A percentile compares a stretch with the other conserved stretches of the same genome.
phyloP scores from a whole-genome alignment of 1,140 invertebrate species.

The Zaprionus tsacasi region DNA sequence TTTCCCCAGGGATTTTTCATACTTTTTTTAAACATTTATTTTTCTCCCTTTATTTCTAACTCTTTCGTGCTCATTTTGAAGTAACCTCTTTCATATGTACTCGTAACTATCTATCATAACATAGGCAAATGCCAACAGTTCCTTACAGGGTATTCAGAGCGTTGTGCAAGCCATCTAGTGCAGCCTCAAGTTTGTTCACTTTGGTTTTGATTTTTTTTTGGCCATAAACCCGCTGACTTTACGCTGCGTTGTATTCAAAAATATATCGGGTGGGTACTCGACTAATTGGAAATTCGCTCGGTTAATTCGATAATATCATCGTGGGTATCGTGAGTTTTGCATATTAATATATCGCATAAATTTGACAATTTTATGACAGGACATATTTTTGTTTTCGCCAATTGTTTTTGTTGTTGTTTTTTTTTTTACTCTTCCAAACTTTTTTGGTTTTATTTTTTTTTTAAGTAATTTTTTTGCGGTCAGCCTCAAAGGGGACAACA shows the following conservation, averaged over 20 bases:
- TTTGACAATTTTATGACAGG: slow-evolving; percentile 50
- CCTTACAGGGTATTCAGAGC: background rate
- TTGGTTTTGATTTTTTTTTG: slow-evolving; percentile 19
- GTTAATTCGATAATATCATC: slow-evolving; percentile 15
- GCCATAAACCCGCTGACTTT: background rate
- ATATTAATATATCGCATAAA: slow-evolving; percentile 43
- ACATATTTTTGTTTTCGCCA: slow-evolving; percentile 22
- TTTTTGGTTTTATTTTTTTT: slow-evolving; percentile 15
- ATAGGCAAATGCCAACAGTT: too few species aligned
- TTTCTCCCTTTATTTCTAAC: too few species aligned
- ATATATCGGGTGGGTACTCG: background rate
- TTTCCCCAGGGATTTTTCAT: too few species aligned
- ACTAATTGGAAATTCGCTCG: slow-evolving; percentile 29
- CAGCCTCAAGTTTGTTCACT: slow-evolving; percentile 4
- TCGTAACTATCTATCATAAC: too few species aligned
- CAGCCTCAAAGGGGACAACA: slow-evolving; percentile 31
- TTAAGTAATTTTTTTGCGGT: slow-evolving; percentile 3
- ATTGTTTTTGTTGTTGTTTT: slow-evolving; percentile 1
- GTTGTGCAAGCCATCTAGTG: background rate
- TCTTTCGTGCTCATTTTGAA: too few species aligned
- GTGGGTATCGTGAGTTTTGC: slow-evolving; percentile 20
- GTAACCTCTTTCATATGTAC: too few species aligned
- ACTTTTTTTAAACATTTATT: too few species aligned
- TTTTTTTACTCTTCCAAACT: slow-evolving; percentile 5
- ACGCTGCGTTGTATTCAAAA: background rate